Evolutionary conservation across 23 tunicate genomes (phyloP).

Genomic region (Trididemnum nubilum): DNA sequence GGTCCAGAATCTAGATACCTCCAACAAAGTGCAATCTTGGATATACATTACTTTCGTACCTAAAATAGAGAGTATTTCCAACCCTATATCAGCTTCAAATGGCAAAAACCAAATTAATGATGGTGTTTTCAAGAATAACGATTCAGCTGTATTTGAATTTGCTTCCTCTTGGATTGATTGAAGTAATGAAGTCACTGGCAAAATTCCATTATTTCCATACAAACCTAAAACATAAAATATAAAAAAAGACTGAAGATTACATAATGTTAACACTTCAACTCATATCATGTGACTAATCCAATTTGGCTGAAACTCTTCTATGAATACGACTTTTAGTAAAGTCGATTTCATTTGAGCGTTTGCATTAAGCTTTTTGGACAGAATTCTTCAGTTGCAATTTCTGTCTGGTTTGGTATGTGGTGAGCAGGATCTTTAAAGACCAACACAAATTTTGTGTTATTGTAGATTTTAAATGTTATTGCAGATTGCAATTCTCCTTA

Average conservation of each 20-base stretch:
- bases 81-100: conserved; percentile 33
- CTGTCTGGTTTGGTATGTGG: too few relatives aligned
- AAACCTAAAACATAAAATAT: conserved; percentile 53
- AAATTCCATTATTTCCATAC: conserved; percentile 64
- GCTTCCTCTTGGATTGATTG: conserved; percentile 11
- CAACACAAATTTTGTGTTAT: too few relatives aligned
- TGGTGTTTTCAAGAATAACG: conserved; percentile 51
- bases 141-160: conserved; percentile 43
- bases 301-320: not conserved
- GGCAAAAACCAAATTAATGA: conserved; percentile 54
- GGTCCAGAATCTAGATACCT: too few relatives aligned
- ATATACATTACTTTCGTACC: conserved; percentile 20
- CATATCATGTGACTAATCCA: not conserved
- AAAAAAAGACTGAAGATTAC: too few relatives aligned
- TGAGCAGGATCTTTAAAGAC: too few relatives aligned
- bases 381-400: too few relatives aligned
- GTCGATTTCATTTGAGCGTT: too few relatives aligned
- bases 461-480: too few relatives aligned
- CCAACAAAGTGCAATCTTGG: too few relatives aligned
- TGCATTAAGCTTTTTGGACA: too few relatives aligned
- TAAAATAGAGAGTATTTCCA: conserved; percentile 46
- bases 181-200: conserved; percentile 43
- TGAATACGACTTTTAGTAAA: too few relatives aligned
- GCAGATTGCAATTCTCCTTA: too few relatives aligned
- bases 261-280: not conserved